Evolutionary conservation across 2,113 vertebrate genomes (phyloP).

Genomic region (Hypocryptadius cinnamomeus): DNA sequence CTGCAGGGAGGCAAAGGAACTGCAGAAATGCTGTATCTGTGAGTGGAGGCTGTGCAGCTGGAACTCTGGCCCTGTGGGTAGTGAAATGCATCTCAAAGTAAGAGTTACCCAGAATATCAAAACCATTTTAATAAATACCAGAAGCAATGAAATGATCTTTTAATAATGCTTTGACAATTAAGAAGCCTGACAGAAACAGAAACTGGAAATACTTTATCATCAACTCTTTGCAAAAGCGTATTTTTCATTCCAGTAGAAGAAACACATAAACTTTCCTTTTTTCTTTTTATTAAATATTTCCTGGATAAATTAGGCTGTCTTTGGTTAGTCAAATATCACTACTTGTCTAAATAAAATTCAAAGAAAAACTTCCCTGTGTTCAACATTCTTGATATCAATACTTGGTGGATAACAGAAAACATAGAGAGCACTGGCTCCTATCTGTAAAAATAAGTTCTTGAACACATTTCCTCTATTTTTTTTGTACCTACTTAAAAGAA

Average conservation of each 20-base stretch:
- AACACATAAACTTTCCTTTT: background rate
- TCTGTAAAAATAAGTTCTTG: background rate
- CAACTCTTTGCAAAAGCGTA: background rate
- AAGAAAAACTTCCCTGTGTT: background rate
- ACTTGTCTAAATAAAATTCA: background rate
- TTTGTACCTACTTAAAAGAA: background rate
- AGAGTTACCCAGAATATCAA: background rate
- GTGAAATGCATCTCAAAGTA: rapidly evolving
- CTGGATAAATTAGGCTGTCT: background rate
- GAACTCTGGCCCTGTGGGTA: background rate
- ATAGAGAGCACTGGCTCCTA: background rate
- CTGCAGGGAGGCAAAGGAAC: background rate
- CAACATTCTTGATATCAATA: background rate
- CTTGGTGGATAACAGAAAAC: background rate
- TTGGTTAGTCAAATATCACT: background rate
- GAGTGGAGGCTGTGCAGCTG: too few relatives aligned
- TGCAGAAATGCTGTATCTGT: background rate
- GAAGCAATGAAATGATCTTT: background rate
- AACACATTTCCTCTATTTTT: background rate
- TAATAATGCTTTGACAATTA: conserved; percentile 34
- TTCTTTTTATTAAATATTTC: background rate
- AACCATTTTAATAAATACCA: background rate
- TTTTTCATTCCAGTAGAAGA: conserved; percentile 13
- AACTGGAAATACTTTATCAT: background rate
- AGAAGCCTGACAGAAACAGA: conserved; percentile 29